phyloP scores from a whole-genome alignment of 1,140 invertebrate species.

The Zaprionus kolodkinae region DNA sequence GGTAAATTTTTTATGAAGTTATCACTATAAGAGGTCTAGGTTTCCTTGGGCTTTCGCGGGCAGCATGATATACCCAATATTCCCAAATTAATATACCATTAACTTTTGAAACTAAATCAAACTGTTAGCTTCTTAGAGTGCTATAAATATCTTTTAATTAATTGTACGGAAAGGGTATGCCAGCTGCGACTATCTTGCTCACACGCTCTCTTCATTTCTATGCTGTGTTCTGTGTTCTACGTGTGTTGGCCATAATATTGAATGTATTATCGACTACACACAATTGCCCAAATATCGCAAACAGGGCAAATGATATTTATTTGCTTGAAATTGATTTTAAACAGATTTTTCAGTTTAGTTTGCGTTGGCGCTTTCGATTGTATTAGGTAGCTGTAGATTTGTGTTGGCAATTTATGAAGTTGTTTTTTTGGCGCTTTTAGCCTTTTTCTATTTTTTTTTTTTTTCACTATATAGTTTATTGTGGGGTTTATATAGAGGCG shows the following conservation, averaged over 20 bases:
- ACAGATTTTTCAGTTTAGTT: constrained; percentile 41
- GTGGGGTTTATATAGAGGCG: constrained; percentile 14
- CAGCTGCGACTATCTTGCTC: background rate
- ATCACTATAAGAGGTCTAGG: too few species aligned
- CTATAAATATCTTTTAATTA: too few species aligned
- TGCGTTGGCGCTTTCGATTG: background rate
- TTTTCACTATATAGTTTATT: background rate
- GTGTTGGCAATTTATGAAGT: constrained; percentile 39
- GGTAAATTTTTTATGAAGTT: too few species aligned
- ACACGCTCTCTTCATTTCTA: background rate
- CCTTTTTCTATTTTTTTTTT: background rate
- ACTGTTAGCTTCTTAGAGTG: too few species aligned
- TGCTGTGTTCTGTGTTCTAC: background rate
- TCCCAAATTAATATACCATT: too few species aligned
- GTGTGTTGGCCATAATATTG: constrained; percentile 45
- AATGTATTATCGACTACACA: constrained; percentile 12
- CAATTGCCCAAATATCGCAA: constrained; percentile 22
- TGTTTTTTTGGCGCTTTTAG: constrained; percentile 3
- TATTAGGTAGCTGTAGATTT: background rate
- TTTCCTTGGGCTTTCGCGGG: too few species aligned
- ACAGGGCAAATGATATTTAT: constrained; percentile 57
- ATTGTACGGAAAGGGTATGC: background rate
- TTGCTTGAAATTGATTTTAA: constrained; percentile 73
- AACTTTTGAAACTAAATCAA: too few species aligned
- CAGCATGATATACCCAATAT: too few species aligned